These are phyloP conservation scores for Periphyllus acericola DNA, from an alignment of 2,888 invertebrate species.

Conservation along the genomic window DNA sequence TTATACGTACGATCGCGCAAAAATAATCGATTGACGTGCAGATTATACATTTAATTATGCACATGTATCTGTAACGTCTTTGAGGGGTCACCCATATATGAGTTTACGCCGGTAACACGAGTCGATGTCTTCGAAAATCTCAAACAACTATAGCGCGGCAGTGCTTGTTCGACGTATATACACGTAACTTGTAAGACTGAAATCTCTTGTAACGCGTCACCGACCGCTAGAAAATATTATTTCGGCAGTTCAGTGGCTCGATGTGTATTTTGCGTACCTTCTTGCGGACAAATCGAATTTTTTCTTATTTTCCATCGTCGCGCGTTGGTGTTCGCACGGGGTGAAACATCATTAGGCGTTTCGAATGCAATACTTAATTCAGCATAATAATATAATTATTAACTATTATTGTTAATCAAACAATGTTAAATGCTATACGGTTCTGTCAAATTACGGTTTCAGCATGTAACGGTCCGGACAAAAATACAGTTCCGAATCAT, in stretches of 20 bases:
- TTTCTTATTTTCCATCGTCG: no score
- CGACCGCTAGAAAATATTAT: no score
- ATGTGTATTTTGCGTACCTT: no score
- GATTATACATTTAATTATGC: no score
- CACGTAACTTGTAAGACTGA: no score
- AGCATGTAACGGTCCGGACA: neutral
- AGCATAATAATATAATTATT: neutral
- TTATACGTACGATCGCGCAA: neutral
- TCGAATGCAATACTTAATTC: neutral
- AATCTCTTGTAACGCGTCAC: no score
- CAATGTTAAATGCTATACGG: constrained; percentile 2
- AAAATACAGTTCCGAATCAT: constrained; percentile 39
- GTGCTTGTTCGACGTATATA: no score
- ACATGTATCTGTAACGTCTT: no score
- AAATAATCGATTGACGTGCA: neutral
- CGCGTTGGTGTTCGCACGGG: no score
- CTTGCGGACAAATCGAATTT: no score
- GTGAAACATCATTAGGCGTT: neutral
- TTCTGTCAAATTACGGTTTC: constrained; percentile 1
- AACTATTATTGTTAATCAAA: neutral
- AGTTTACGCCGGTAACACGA: neutral
- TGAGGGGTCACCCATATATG: neutral
- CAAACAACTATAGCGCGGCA: neutral
- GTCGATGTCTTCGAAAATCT: neutral
- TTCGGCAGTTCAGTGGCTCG: no score